Base-by-base conservation (phyloP, 2,797 vertebrate species). In the Darevskia nairensis region DNA sequence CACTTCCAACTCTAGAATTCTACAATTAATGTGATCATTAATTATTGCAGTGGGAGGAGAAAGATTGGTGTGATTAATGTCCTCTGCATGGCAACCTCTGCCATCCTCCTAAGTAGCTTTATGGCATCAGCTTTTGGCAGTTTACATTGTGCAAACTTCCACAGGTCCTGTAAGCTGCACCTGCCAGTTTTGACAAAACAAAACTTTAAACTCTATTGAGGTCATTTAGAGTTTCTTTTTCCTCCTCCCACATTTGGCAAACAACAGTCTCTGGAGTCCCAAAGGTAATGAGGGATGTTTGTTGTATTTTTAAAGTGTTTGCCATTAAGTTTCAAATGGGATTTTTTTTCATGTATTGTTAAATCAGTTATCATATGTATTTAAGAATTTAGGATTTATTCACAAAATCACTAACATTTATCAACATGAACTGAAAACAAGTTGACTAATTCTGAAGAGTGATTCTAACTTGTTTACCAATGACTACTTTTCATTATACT, bases 221-320 rank as follows among this genome's bases (percentile, higher is more conserved):
- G 4, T 9, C 61, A 0, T 4, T 69, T 64, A 64, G 61, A 23
- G 50, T 55, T 81, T 66, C 50, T 90, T 88, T 90, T 83, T 39
- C 39, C 27, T 0, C 32, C 82, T 85, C 55, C 1, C 41, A 76
- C 41, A 68, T 84, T 64, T 46, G 66, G 4, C 5, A 23, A 92
- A 82, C 50, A 82, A 44, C 77, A 84, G 88, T 88, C 50, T 91
- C 7, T 17, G 46, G 82, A 10, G 8, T 79, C 64, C 83, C 75
- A 64, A 64, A 29, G 59, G 25, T 80, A 88, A 8, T 89, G 35
- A 89, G 44, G 79, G 13, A 86, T n/a, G 8, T 41, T 90, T 74
- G 61, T 75, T 89, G 72, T 1, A 72, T 84, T 92, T 55, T 86
- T 82, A 61, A 94, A 93, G 46, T 86, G 25, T 6, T 86, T 86